These are phyloP conservation scores for Leucoraja ocellata DNA, from an alignment of 2,797 vertebrate species.

Conservation along the genomic window DNA sequence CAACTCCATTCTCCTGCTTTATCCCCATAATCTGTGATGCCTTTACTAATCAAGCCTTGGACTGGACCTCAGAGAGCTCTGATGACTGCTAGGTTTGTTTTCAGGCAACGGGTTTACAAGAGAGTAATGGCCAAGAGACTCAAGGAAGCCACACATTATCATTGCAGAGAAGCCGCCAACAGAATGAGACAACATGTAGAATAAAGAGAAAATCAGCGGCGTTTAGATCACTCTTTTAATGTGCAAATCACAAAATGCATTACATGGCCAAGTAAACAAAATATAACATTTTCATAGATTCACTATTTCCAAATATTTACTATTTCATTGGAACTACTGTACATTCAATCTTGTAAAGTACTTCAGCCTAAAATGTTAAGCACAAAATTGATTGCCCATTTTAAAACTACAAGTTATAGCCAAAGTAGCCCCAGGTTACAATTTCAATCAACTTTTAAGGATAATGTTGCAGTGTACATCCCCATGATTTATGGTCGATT, in stretches of 20 bases:
- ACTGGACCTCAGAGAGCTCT: background rate
- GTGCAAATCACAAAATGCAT: constrained; percentile 35
- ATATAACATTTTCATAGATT: constrained; percentile 38
- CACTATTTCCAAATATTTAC: constrained; percentile 34
- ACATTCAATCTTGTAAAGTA: constrained; percentile 34
- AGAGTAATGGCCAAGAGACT: background rate
- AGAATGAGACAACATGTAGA: background rate
- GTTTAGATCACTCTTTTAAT: constrained; percentile 33
- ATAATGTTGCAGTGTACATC: constrained; percentile 7
- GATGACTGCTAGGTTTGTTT: background rate
- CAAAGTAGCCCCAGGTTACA: constrained; percentile 27
- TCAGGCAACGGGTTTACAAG: background rate
- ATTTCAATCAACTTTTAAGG: constrained; percentile 19
- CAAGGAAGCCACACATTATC: background rate
- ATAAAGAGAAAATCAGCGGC: background rate
- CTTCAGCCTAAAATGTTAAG: constrained; percentile 37
- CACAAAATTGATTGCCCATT: constrained; percentile 16
- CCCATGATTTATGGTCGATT: constrained; percentile 31
- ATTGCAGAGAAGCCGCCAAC: too few relatives aligned
- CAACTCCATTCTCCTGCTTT: too few relatives aligned
- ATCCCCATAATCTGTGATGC: too few relatives aligned
- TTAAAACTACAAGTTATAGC: background rate
- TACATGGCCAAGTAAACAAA: constrained; percentile 38
- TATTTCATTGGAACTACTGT: constrained; percentile 34
- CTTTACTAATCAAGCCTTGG: background rate